phyloP scores from a whole-genome alignment of 1,140 invertebrate species.

The Drosophila virilis region DNA sequence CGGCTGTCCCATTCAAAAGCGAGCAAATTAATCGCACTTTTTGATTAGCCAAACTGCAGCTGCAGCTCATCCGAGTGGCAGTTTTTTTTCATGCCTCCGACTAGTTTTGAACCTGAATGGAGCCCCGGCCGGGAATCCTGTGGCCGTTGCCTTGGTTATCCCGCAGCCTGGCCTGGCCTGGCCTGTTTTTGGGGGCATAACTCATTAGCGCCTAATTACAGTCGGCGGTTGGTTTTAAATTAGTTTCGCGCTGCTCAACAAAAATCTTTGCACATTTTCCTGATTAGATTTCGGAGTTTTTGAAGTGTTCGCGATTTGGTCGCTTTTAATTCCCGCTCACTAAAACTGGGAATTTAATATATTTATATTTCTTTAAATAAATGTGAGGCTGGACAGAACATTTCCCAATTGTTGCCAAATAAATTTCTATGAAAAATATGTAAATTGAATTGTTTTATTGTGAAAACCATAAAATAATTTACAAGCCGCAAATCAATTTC shows the following conservation, averaged over 20 bases:
- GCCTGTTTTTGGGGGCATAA: conserved; percentile 47
- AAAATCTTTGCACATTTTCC: conserved; percentile 42
- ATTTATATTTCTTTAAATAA: too few relatives aligned
- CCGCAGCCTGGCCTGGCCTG: neutral
- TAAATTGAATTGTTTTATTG: too few relatives aligned
- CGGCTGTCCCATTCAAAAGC: conserved; percentile 10
- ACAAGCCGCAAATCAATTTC: too few relatives aligned
- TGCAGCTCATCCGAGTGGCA: neutral
- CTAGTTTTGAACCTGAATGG: neutral
- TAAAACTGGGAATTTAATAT: too few relatives aligned
- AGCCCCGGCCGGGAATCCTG: too few relatives aligned
- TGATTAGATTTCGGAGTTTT: conserved; percentile 43
- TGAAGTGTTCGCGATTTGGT: neutral
- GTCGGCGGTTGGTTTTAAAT: conserved; percentile 56
- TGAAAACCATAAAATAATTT: too few relatives aligned
- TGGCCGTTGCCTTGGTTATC: conserved; percentile 54
- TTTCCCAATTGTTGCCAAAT: too few relatives aligned
- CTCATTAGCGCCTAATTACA: conserved; percentile 69
- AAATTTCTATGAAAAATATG: too few relatives aligned
- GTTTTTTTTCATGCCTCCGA: conserved; percentile 8
- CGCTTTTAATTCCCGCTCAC: too few relatives aligned
- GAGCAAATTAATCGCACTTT: conserved; percentile 71
- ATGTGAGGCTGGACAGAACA: too few relatives aligned
- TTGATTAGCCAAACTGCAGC: conserved; percentile 69
- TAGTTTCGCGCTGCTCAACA: conserved; percentile 35